Conservation (phyloP, 2,797 vertebrate species). For the Phaenicophaeus curvirostris region DNA sequence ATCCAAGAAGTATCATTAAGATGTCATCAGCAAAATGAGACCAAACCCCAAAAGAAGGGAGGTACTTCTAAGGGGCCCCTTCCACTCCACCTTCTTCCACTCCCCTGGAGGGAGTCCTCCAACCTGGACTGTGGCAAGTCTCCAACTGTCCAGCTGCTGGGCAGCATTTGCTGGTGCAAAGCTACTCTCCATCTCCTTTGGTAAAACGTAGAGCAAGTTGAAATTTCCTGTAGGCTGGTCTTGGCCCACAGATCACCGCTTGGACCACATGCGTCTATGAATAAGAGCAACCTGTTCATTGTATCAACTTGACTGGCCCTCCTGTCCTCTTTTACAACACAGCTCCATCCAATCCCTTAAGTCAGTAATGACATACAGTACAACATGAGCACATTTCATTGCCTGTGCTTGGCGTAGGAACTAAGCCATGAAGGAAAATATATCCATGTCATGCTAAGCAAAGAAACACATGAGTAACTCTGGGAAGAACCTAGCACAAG, state of each 20-base stretch:
- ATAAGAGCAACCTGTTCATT: constrained; percentile 34
- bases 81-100: background rate
- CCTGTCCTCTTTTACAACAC: constrained; percentile 10
- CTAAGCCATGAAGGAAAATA: constrained; percentile 35
- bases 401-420: constrained; percentile 14
- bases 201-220: constrained; percentile 24
- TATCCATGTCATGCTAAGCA: constrained; percentile 26
- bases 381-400: background rate
- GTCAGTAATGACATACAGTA: background rate
- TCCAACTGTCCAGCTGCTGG: background rate
- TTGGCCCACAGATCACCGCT: constrained; percentile 30
- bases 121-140: background rate
- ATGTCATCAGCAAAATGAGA: background rate
- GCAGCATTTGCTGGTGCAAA: background rate
- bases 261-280: background rate
- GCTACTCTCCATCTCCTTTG: background rate
- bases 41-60: background rate
- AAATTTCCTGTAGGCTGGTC: constrained; percentile 38
- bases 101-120: background rate
- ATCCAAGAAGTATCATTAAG: background rate
- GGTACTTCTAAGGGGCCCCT: background rate
- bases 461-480: constrained; percentile 50
- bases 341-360: background rate
- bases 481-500: constrained; percentile 45
- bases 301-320: constrained; percentile 6